Base-by-base conservation (phyloP, 1,140 invertebrate species). In the Ericerus pela region DNA sequence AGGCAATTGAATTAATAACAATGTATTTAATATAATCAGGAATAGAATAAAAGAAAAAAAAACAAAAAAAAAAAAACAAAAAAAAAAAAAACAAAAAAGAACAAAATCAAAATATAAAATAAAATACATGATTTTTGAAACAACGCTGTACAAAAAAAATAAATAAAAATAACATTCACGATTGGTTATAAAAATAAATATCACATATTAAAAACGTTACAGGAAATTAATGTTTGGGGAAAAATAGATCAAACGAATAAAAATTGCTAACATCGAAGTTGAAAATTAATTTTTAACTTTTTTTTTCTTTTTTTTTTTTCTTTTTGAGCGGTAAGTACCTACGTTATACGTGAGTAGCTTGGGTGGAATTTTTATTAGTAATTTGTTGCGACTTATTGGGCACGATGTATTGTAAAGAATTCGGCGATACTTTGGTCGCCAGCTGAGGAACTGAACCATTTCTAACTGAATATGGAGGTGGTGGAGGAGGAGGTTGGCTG, bases 401-500 rank as follows among this genome's bases (percentile, higher is more conserved):
- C 22, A 70, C 65, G 24, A 73, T 72, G 57, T 72, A 72, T 58
- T 77, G 76, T 60, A 69, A 68, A 8, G 72, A 72, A 4, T 73
- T 72, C 2, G 74, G 71, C 53, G 68, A 67, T 12, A 73, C 71
- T 27, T 73, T 60, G 55, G 72, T 60, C 16, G 70, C 68, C 57
- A 70, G 66, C 61, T 75, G 73, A 18, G 73, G 71, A 54, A 70
- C 66, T n/a, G 67, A 68, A 22, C 72, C 73, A 62, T 74, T 75
- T n/a, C 59, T 56, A 24, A 62, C 56, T 0, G 60, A 41, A 38
- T 36, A 79, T 1, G 84, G 84, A 33, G 82, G 84, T 47, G 84
- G 83, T 18, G 84, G 83, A 29, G 83, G 85, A 1, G 82, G 79
- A 31, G 80, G 79, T 2, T 82, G 82, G 69, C 83, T 83, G 2